phyloP scores from a whole-genome alignment of 2,888 invertebrate genomes.

The Orthosia incerta region DNA sequence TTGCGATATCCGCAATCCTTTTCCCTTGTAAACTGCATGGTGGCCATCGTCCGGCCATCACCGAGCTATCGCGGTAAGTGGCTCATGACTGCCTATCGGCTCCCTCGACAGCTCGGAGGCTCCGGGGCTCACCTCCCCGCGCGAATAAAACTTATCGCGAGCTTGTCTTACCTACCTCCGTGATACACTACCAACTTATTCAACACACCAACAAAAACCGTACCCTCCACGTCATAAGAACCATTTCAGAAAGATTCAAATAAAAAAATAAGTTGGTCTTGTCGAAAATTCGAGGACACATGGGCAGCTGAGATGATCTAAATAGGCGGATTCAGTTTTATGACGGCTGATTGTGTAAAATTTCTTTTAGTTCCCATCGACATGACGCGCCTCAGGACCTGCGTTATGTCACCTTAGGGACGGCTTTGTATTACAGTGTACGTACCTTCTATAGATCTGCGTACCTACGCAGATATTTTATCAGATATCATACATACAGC shows the following conservation, averaged over 20 bases:
- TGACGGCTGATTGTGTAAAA: slow-evolving; percentile 77
- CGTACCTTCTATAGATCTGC: slow-evolving; percentile 46
- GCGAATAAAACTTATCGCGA: slow-evolving; percentile 84
- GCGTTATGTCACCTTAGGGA: slow-evolving; percentile 57
- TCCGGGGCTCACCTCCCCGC: slow-evolving; percentile 75
- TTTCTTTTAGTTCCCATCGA: slow-evolving; percentile 69
- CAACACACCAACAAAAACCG: slow-evolving; percentile 21
- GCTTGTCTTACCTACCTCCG: slow-evolving; percentile 77
- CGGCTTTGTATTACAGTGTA: slow-evolving; percentile 41
- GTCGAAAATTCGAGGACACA: slow-evolving; percentile 71
- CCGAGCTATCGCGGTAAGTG: slow-evolving; percentile 67
- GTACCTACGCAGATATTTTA: slow-evolving; percentile 19
- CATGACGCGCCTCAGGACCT: slow-evolving; percentile 56
- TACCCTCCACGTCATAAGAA: slow-evolving; percentile 50
- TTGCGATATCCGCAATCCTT: slow-evolving; percentile 41
- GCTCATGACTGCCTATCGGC: slow-evolving; percentile 65
- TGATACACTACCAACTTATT: slow-evolving; percentile 57
- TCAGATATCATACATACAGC: slow-evolving; percentile 15
- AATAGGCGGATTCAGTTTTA: slow-evolving; percentile 84
- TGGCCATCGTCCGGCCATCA: slow-evolving; percentile 36
- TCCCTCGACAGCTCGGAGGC: slow-evolving; percentile 60
- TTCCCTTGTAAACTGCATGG: slow-evolving; percentile 52
- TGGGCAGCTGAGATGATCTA: slow-evolving; percentile 84
- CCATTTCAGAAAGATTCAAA: slow-evolving; percentile 28
- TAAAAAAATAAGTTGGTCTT: slow-evolving; percentile 56